Conservation (phyloP, 2,797 vertebrate species). For the Neopelma chrysocephalum region DNA sequence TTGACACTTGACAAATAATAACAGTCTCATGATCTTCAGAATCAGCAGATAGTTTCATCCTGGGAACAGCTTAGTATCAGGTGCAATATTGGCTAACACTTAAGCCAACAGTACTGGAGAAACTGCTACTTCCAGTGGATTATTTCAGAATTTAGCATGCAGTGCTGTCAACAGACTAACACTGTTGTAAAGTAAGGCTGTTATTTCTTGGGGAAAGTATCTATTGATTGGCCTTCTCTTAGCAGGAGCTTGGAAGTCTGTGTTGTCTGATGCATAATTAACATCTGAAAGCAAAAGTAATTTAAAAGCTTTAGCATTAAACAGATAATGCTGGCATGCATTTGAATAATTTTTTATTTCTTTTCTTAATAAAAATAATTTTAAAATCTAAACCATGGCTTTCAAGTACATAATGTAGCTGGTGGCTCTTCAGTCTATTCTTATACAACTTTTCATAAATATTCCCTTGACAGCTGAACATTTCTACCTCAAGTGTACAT, state of each 20-base stretch:
- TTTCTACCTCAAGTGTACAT: not conserved
- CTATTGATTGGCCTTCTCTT: not conserved
- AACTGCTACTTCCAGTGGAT: slow-evolving; percentile 4
- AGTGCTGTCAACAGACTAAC: not conserved
- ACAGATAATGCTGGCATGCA: not conserved
- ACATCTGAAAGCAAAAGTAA: slow-evolving; percentile 3
- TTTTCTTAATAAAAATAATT: not conserved
- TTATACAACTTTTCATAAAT: not conserved
- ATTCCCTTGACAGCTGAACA: not conserved
- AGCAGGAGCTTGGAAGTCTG: not conserved
- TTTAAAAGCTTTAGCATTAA: not conserved
- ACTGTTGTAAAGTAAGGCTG: not conserved
- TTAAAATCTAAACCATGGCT: not conserved
- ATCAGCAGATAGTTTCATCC: not conserved
- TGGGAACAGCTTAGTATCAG: not conserved
- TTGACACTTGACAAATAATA: slow-evolving; percentile 29
- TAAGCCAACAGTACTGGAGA: not conserved
- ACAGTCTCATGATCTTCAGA: not conserved
- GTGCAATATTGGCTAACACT: not conserved
- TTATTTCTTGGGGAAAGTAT: not conserved
- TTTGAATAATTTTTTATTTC: not conserved
- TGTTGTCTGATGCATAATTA: not conserved
- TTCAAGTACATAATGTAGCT: not conserved
- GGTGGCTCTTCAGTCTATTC: not conserved
- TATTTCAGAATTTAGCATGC: not conserved